Conservation (phyloP, 2,888 invertebrate species). For the Sphecodes monilicornis region DNA sequence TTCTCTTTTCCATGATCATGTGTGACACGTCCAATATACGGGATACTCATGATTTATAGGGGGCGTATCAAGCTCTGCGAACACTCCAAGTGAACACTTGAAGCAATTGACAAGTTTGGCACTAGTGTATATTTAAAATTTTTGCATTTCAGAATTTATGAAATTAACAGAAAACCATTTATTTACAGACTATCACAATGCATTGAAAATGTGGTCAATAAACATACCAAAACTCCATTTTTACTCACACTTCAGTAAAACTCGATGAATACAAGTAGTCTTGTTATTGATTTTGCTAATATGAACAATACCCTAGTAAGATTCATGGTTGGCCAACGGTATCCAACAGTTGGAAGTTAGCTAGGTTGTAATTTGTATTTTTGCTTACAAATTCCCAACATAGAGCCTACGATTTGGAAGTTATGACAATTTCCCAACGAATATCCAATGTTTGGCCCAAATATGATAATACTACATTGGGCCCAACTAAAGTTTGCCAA, state of each 20-base stretch:
- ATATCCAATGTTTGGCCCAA: too few relatives aligned
- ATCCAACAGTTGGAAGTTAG: too few relatives aligned
- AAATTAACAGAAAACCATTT: background rate
- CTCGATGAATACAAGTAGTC: background rate
- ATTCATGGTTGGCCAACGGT: too few relatives aligned
- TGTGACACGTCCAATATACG: slow-evolving; percentile 38
- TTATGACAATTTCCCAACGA: too few relatives aligned
- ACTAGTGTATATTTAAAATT: background rate
- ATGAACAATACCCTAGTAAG: too few relatives aligned
- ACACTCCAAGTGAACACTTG: slow-evolving; percentile 30
- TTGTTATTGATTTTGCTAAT: background rate
- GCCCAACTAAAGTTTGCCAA: too few relatives aligned
- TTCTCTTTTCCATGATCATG: slow-evolving; percentile 48
- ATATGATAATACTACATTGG: too few relatives aligned
- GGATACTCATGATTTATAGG: slow-evolving; percentile 35
- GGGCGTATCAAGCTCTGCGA: slow-evolving; percentile 22
- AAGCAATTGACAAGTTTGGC: slow-evolving; percentile 20
- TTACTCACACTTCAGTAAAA: background rate
- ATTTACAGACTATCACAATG: too few relatives aligned
- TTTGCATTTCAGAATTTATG: background rate
- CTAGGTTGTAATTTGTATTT: too few relatives aligned
- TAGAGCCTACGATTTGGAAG: too few relatives aligned
- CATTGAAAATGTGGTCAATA: too few relatives aligned
- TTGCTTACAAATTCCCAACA: too few relatives aligned
- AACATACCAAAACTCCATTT: background rate